phyloP scores from a whole-genome alignment of 2,113 vertebrate genomes.

The Pimephales promelas region DNA sequence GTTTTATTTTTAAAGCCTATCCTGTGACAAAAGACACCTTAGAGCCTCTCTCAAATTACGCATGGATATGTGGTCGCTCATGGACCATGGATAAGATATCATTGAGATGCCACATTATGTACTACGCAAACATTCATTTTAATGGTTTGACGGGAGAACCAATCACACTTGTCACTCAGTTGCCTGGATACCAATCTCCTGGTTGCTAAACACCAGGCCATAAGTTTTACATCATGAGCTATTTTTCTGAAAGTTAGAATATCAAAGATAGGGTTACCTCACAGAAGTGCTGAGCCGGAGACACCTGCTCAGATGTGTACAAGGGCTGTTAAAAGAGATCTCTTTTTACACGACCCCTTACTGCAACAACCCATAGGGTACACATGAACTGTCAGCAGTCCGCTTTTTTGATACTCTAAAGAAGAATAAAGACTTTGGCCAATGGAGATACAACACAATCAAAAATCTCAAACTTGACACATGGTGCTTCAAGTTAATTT shows the following conservation, averaged over 20 bases:
- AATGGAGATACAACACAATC: neutral
- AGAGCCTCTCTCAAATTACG: conserved; percentile 86
- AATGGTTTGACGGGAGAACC: conserved; percentile 79
- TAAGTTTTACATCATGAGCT: conserved; percentile 94
- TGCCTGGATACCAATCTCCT: conserved; percentile 74
- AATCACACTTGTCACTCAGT: conserved; percentile 78
- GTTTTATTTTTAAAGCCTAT: conserved; percentile 91
- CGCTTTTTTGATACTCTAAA: neutral
- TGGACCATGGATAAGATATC: conserved; percentile 73
- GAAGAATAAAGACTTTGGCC: no score
- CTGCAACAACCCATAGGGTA: conserved; percentile 14
- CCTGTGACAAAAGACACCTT: conserved; percentile 84
- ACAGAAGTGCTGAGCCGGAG: conserved; percentile 82
- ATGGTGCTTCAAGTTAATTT: no score
- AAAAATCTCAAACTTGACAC: neutral
- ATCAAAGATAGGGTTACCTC: conserved; percentile 87
- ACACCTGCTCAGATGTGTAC: conserved; percentile 72
- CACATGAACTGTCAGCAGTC: neutral
- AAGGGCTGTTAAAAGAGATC: conserved; percentile 48
- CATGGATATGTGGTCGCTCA: conserved; percentile 72
- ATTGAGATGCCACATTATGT: conserved; percentile 77
- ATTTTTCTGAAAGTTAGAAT: conserved; percentile 94
- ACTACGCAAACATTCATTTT: conserved; percentile 69
- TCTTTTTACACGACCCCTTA: conserved; percentile 55
- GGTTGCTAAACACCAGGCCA: conserved; percentile 84